phyloP scores from a whole-genome alignment of 2,888 invertebrate genomes.

The Hypena proboscidalis region DNA sequence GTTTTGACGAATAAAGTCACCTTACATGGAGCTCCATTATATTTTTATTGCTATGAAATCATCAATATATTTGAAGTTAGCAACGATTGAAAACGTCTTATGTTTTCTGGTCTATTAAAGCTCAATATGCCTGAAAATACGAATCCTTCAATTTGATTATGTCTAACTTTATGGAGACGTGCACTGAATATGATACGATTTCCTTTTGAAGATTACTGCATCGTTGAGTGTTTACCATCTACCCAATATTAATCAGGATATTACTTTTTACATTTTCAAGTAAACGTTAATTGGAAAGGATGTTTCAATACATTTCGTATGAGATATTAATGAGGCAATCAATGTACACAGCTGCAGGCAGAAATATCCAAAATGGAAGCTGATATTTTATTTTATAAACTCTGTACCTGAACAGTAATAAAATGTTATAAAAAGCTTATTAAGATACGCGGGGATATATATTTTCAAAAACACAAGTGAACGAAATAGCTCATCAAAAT shows the following conservation, averaged over 20 bases:
- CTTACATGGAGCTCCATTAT: neutral
- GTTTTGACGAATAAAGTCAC: constrained; percentile 10
- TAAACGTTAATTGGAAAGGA: constrained; percentile 13
- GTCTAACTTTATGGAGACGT: constrained; percentile 32
- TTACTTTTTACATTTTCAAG: constrained; percentile 39
- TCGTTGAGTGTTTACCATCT: constrained; percentile 44
- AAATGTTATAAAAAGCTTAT: no score
- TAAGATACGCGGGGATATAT: no score
- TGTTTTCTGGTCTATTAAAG: constrained; percentile 20
- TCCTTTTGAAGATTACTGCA: constrained; percentile 45
- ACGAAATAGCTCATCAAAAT: no score
- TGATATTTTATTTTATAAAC: no score
- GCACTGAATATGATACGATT: constrained; percentile 46
- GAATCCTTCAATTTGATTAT: constrained; percentile 44
- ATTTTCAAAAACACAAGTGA: no score
- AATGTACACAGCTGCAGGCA: no score
- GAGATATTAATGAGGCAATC: no score
- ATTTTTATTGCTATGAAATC: constrained; percentile 1
- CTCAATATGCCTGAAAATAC: constrained; percentile 35
- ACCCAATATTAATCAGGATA: constrained; percentile 40
- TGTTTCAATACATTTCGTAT: no score
- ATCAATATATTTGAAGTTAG: neutral
- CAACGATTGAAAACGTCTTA: constrained; percentile 9
- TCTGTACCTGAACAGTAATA: no score
- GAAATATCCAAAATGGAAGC: no score